Evolutionary conservation across 2,888 invertebrate species (phyloP).

Genomic region (Pterostichus madidus): DNA sequence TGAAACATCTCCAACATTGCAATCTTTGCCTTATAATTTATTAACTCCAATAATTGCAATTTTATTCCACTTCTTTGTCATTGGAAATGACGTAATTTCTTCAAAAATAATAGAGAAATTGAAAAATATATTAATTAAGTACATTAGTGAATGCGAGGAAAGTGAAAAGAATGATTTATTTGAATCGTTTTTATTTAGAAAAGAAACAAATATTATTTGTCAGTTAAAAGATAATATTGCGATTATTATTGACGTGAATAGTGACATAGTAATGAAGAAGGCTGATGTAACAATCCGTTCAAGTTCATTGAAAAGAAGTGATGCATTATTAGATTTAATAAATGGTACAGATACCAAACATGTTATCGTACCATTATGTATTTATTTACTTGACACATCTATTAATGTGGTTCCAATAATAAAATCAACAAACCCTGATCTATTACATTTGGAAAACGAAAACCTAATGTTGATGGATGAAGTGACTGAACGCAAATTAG

Average conservation of each 20-base stretch:
- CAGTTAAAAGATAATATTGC: constrained; percentile 71
- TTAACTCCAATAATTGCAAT: constrained; percentile 77
- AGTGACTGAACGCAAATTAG: constrained; percentile 75
- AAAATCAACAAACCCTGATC: constrained; percentile 72
- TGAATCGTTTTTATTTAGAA: constrained; percentile 74
- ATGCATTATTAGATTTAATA: constrained; percentile 50
- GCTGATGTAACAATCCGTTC: constrained; percentile 57
- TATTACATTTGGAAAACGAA: constrained; percentile 74
- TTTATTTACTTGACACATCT: constrained; percentile 55
- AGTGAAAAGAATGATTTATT: constrained; percentile 71
- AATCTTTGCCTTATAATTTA: constrained; percentile 74
- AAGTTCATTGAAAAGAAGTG: constrained; percentile 35
- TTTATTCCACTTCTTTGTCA: constrained; percentile 77
- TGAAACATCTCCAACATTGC: constrained; percentile 70
- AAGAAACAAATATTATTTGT: constrained; percentile 69
- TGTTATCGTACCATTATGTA: constrained; percentile 47
- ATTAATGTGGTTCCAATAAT: not conserved
- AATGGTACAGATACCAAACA: constrained; percentile 22
- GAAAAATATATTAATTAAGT: constrained; percentile 70
- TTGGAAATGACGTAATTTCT: constrained; percentile 74
- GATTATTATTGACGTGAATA: constrained; percentile 70
- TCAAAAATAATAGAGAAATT: constrained; percentile 22
- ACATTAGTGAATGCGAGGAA: constrained; percentile 69
- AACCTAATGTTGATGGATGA: constrained; percentile 74
- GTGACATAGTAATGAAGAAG: constrained; percentile 69